Evolutionary conservation across 2,797 vertebrate species (phyloP), one percentile per base, ranked within the genome.

Genomic region (Amazonetta brasiliensis): DNA sequence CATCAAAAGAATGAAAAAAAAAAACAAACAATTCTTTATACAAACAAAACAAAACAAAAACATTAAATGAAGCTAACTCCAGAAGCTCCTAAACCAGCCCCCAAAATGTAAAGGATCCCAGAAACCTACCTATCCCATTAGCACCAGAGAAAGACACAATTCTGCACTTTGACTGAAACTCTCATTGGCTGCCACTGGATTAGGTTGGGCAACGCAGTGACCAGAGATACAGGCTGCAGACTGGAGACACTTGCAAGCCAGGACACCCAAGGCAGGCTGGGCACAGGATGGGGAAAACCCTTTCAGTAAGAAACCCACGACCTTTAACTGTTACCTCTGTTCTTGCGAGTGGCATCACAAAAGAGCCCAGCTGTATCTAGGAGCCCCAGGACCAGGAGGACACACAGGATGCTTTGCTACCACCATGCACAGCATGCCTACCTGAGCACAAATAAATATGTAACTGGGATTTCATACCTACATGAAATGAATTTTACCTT

Each of bases 191-290:
- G 15, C 41, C 41, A 37, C 2, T 9, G 22, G 15, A 81, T 5
- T 30, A 52, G 81, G 11, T 5, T 43, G 63, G 16, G 30, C 41
- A 81, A 35, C 18, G 30, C 8, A 72, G 4, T 7, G 5, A 28
- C 35, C 18, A 25, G 39, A 46, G 25, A 26, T 31, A 9, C 4
- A 19, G 60, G 72, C 21, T 79, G 26, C 64, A 83, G 44, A 41
- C 4, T 5, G 84, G 37, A 67, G 12, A 68, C 8, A 9, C 0
- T 0, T 16, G 6, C 44, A 55, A 37, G 17, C 33, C 50, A 43
- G 62, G 37, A 54, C 88, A 79, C 22, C 52, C 52, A 73, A 21
- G n/a, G 11, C 52, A 63, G 46, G 55, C 55, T 54, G 55, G 31
- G 89, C 25, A 31, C 48, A 48, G 44, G 25, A 8, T 0, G 2